These are phyloP conservation scores for Listronotus oregonensis DNA, from an alignment of 1,140 invertebrate species.

Conservation along the genomic window DNA sequence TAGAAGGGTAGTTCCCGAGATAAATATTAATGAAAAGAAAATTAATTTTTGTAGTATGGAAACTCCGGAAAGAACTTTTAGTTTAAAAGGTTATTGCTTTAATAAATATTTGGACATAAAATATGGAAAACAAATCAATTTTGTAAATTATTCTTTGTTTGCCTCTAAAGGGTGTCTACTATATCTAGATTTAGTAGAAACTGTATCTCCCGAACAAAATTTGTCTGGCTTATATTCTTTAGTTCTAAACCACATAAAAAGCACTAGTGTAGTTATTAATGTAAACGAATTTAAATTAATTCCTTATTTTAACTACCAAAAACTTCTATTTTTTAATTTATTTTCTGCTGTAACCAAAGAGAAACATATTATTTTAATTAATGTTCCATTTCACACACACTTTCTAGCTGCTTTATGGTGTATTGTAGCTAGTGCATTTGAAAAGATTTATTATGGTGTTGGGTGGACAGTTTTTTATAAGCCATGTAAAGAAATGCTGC, in stretches of 20 bases:
- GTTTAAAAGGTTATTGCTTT: conserved; percentile 19
- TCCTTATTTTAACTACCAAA: conserved; percentile 38
- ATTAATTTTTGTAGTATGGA: conserved; percentile 8
- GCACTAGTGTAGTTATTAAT: conserved; percentile 35
- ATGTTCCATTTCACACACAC: conserved; percentile 47
- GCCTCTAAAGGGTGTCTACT: conserved; percentile 22
- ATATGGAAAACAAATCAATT: conserved; percentile 30
- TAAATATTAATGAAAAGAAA: conserved; percentile 17
- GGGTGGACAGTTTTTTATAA: conserved; percentile 38
- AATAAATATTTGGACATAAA: conserved; percentile 13
- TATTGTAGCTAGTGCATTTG: conserved; percentile 39
- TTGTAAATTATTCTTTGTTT: conserved; percentile 40
- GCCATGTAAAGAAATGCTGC: neutral
- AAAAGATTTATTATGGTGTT: conserved; percentile 33
- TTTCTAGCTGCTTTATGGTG: conserved; percentile 47
- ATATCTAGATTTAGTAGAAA: no score
- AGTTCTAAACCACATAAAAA: conserved; percentile 22
- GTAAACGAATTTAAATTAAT: conserved; percentile 32
- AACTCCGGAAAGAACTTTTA: conserved; percentile 3
- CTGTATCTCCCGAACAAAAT: no score
- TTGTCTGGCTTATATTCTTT: conserved; percentile 41
- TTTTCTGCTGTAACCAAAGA: conserved; percentile 14
- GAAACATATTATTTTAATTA: conserved; percentile 44
- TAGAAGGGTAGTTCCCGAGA: conserved; percentile 25
- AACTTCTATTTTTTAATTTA: conserved; percentile 37